Conservation (phyloP, 2,888 invertebrate genomes). For the Lamellibrachia satsuma region DNA sequence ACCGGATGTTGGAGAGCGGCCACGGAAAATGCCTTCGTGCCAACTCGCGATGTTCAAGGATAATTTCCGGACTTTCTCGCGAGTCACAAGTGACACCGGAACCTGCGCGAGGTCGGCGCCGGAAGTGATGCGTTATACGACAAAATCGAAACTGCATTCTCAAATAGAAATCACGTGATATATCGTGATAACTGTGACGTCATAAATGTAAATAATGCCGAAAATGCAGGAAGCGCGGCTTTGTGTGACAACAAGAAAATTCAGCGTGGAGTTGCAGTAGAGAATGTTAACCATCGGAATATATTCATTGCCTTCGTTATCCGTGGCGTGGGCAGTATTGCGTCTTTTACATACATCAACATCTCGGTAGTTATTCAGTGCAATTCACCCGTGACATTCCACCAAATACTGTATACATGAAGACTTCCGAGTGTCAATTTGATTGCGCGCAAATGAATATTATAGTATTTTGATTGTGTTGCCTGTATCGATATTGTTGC, state of each 20-base stretch:
- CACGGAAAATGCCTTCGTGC: neutral
- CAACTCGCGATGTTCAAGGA: neutral
- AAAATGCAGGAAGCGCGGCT: neutral
- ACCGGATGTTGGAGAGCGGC: neutral
- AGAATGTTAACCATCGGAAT: neutral
- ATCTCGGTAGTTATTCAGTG: neutral
- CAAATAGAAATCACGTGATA: neutral
- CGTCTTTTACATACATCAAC: neutral
- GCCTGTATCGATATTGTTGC: no score
- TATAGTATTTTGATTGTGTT: no score
- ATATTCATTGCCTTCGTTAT: neutral
- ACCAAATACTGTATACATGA: neutral
- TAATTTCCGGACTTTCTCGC: neutral
- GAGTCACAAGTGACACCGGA: neutral
- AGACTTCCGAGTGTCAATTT: neutral
- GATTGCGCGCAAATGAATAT: no score
- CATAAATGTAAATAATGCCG: neutral
- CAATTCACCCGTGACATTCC: neutral
- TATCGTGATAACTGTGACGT: neutral
- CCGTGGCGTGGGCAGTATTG: neutral
- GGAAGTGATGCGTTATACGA: conserved; percentile 4
- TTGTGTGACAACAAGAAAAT: neutral
- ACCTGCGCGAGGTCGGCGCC: neutral
- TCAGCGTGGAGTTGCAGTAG: neutral
- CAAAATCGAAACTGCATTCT: neutral